Percentiles rank a stretch among this genome's conserved stretches.
These are phyloP conservation scores for Platyscapa corneri DNA, from an alignment of 1,140 invertebrate species.

Conservation along the genomic window DNA sequence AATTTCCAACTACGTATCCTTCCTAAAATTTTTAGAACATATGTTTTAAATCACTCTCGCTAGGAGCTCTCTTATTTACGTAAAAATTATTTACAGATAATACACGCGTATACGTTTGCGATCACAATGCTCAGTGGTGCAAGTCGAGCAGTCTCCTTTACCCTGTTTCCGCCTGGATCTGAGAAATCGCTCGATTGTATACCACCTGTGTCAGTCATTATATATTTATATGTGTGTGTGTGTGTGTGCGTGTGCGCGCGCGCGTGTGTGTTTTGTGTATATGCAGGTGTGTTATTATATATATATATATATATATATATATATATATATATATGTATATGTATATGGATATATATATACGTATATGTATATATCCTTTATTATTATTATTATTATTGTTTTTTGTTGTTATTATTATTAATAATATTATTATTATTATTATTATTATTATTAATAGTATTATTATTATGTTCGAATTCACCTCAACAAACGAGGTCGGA, in stretches of 20 bases:
- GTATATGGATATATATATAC: too few relatives aligned
- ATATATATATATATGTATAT: not conserved
- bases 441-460: not conserved
- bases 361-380: too few relatives aligned
- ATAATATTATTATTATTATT: constrained; percentile 31
- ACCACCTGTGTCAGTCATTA: constrained; percentile 64
- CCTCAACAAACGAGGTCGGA: constrained; percentile 46
- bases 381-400: too few relatives aligned
- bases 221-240: not conserved
- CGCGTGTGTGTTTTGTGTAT: not conserved
- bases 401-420: constrained; percentile 49
- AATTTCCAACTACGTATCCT: constrained; percentile 39
- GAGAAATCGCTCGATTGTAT: constrained; percentile 62
- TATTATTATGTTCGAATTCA: constrained; percentile 44
- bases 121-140: constrained; percentile 70
- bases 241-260: too few relatives aligned
- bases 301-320: too few relatives aligned
- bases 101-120: constrained; percentile 72
- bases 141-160: constrained; percentile 63
- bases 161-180: constrained; percentile 65
- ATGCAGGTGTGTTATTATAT: too few relatives aligned
- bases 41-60: constrained; percentile 36
- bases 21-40: constrained; percentile 41
- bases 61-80: constrained; percentile 49
- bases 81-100: constrained; percentile 70